Evolutionary conservation across 2,797 vertebrate genomes (phyloP).

Genomic region (Antrozous pallidus): DNA sequence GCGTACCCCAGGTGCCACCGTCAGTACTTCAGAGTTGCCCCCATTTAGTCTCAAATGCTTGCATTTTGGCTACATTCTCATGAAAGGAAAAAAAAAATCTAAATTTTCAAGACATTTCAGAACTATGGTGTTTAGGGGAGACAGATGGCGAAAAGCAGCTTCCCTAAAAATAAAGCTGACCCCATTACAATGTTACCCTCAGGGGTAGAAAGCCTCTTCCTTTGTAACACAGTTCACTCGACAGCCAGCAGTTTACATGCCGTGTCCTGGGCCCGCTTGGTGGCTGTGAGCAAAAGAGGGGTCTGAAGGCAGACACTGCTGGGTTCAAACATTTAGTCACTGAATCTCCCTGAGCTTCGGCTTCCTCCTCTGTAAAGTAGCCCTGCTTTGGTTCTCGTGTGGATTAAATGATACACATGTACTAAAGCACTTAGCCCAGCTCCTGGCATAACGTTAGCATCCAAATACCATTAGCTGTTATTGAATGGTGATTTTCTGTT

Average conservation of each 20-base stretch:
- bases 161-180: background rate
- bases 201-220: background rate
- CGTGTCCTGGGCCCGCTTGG: background rate
- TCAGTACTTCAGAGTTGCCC: background rate
- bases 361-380: background rate
- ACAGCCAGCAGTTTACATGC: background rate
- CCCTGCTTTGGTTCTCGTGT: background rate
- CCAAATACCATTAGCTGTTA: background rate
- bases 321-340: background rate
- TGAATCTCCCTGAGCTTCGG: background rate
- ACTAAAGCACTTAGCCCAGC: background rate
- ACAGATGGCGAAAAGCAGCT: background rate
- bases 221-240: background rate
- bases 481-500: background rate
- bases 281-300: background rate
- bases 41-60: background rate
- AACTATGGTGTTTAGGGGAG: background rate
- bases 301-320: background rate
- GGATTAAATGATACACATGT: background rate
- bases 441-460: background rate
- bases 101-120: slow-evolving; percentile 20
- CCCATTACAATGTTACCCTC: background rate
- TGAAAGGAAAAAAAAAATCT: background rate
- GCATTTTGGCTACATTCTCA: background rate
- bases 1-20: background rate